These are phyloP conservation scores for Piprites chloris DNA, from an alignment of 2,113 vertebrate genomes.

Conservation along the genomic window DNA sequence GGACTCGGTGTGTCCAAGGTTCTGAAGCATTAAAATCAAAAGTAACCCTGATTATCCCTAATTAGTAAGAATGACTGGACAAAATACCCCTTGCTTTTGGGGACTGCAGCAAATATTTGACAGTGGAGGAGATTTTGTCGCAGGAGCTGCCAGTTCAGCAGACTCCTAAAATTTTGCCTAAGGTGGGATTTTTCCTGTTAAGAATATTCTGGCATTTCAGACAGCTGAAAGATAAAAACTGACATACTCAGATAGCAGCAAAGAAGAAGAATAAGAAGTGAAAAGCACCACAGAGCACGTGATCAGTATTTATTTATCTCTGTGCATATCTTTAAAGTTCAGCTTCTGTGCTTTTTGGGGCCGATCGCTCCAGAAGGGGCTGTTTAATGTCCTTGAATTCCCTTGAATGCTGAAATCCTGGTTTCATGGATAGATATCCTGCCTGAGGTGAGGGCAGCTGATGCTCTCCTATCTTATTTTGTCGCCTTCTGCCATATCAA, in stretches of 20 bases:
- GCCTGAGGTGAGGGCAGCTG: not conserved
- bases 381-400: not conserved
- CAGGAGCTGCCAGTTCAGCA: not conserved
- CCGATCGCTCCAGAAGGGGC: not conserved
- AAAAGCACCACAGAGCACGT: not conserved
- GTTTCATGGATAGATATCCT: not conserved
- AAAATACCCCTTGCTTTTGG: not conserved
- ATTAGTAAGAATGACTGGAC: not conserved
- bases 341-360: not conserved
- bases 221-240: not conserved
- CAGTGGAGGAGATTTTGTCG: not conserved
- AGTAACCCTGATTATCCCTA: not conserved
- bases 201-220: not conserved
- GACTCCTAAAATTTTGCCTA: not conserved
- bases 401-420: not conserved
- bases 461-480: not conserved
- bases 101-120: not conserved
- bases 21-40: not conserved
- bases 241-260: not conserved
- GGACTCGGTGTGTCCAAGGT: not conserved
- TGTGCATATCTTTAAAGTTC: not conserved
- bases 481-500: not conserved
- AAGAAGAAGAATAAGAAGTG: not conserved
- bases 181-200: not conserved
- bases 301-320: not conserved